These are phyloP conservation scores for Limenitis camilla DNA, from an alignment of 2,888 invertebrate genomes.

Conservation along the genomic window DNA sequence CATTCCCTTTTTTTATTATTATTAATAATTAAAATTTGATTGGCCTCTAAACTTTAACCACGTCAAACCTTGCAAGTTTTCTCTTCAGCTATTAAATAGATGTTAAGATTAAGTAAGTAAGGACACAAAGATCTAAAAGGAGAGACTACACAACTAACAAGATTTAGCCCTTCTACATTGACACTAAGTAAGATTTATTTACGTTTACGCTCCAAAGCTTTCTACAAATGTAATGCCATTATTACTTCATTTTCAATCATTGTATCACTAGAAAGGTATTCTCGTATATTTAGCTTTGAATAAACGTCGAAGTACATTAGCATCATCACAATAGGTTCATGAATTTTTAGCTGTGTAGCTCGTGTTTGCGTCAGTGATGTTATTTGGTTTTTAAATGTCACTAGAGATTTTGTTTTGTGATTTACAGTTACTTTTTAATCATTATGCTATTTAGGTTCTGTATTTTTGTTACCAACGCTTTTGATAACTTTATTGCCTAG, in stretches of 20 bases:
- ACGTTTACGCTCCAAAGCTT: conserved; percentile 12
- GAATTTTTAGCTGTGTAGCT: conserved; percentile 3
- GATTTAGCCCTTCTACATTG: conserved; percentile 8
- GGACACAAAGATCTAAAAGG: not conserved
- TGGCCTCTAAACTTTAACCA: no score
- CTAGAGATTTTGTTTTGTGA: not conserved
- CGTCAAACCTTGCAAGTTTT: no score
- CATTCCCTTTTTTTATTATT: no score
- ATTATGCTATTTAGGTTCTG: not conserved
- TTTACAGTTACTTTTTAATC: not conserved
- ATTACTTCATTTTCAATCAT: conserved; percentile 22
- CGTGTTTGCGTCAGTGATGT: conserved; percentile 13
- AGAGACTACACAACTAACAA: not conserved
- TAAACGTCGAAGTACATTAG: conserved; percentile 15
- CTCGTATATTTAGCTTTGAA: conserved; percentile 5
- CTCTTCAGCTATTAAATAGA: no score
- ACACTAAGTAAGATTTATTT: conserved; percentile 17
- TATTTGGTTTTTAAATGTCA: conserved; percentile 14
- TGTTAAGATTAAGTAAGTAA: not conserved
- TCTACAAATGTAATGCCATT: conserved; percentile 21
- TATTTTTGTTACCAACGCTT: no score
- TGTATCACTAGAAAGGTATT: conserved; percentile 12
- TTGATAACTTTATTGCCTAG: no score
- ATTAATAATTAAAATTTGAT: no score
- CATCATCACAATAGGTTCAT: conserved; percentile 12